Evolutionary conservation across 2,797 vertebrate genomes (phyloP), one percentile per base, ranked within the genome.

Genomic region (Pseudochromis fuscus): DNA sequence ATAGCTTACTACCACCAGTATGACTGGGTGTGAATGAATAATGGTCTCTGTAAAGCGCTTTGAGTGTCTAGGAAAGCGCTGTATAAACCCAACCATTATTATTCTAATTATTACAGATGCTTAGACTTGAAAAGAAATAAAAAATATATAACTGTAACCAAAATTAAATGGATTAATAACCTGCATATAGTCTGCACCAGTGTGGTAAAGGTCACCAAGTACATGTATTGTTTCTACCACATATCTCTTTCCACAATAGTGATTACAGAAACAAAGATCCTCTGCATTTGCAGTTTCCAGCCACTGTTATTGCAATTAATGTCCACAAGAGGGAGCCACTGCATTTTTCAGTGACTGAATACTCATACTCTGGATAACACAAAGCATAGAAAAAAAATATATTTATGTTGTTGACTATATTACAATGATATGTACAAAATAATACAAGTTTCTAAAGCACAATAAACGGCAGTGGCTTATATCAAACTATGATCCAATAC

Each of bases 291-390:
- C 28, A 23, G 28, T 37, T 65, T 57, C 12, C 7, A 18, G 18
- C 68, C 40, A 30, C 3, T 76, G 70, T 16, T 2, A 61, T 79
- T 72, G 61, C 33, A 57, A 35, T 27, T 6, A 38, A 28, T 13
- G 44, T 18, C 88, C 87, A 89, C 88, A 77, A 77, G 92, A 88
- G 80, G 80, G 81, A 57, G 78, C 21, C 56, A 48, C 13, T 58
- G 68, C 7, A 35, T 58, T 21, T 83, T 66, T 78, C 23, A n/a
- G n/a, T n/a, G n/a, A n/a, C n/a, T n/a, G n/a, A n/a, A n/a, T n/a
- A n/a, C n/a, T 5, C 9, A 64, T 40, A n/a, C 24, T 25, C 11
- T 30, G 13, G 18, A 30, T n/a, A n/a, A 63, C 23, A 71, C 7
- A 57, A 63, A 5, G 25, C 31, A 67, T n/a, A 40, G 11, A 59